These are phyloP conservation scores for Hypanus sabinus DNA, from an alignment of 2,113 vertebrate genomes.

Conservation along the genomic window DNA sequence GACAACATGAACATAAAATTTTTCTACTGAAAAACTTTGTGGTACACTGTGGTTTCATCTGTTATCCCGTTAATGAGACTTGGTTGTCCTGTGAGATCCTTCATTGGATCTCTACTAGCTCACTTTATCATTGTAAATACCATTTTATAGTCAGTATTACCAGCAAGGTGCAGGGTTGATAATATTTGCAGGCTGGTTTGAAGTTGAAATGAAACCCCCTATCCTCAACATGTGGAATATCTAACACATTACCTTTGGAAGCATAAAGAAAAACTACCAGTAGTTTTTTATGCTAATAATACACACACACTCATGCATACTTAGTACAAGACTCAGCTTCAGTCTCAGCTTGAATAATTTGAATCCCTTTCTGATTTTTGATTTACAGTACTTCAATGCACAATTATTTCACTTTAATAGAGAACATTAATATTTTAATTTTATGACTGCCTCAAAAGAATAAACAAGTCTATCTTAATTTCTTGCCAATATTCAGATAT, in stretches of 20 bases:
- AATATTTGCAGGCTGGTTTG: neutral
- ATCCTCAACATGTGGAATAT: neutral
- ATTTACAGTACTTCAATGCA: neutral
- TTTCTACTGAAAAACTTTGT: neutral
- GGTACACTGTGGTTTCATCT: neutral
- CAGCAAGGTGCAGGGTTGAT: neutral
- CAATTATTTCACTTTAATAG: constrained; percentile 2
- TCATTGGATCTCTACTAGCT: neutral
- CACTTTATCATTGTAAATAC: neutral
- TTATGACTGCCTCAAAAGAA: neutral
- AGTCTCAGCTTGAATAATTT: neutral
- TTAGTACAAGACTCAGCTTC: neutral
- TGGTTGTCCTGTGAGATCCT: neutral
- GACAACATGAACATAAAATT: neutral
- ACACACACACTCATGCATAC: neutral
- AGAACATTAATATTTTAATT: neutral
- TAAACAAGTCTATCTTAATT: neutral
- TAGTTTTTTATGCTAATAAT: neutral
- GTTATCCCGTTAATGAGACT: neutral
- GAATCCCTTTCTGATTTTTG: neutral
- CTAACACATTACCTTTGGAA: neutral
- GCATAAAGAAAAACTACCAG: too few relatives aligned
- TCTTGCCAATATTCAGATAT: neutral
- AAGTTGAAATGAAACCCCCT: neutral
- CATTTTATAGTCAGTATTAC: neutral